Evolutionary conservation across 2,797 vertebrate species (phyloP).

Genomic region (Anas bernieri): DNA sequence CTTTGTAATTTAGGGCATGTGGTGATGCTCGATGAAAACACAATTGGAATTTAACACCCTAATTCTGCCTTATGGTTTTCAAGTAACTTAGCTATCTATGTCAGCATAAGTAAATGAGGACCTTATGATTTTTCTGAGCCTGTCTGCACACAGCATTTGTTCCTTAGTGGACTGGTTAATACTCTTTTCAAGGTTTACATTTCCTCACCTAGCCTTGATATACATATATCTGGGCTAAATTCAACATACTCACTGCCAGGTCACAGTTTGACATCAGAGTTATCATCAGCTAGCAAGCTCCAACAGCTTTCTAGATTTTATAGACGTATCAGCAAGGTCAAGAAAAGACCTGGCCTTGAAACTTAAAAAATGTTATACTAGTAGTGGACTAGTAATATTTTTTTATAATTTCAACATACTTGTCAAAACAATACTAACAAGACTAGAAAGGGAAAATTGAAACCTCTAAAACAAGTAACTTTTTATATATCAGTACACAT

Average conservation of each 20-base stretch:
- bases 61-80: background rate
- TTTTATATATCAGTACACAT: background rate
- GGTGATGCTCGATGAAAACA: background rate
- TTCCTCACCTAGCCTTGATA: background rate
- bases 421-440: background rate
- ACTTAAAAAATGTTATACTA: background rate
- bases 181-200: background rate
- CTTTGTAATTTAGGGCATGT: background rate
- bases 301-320: background rate
- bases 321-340: background rate
- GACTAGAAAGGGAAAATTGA: background rate
- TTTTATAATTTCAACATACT: background rate
- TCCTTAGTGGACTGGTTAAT: background rate
- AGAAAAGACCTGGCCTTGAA: background rate
- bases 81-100: background rate
- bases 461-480: background rate
- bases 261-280: background rate
- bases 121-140: fast-evolving
- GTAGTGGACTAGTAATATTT: background rate
- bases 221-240: background rate
- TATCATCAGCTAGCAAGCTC: background rate
- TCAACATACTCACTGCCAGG: background rate
- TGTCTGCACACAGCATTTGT: background rate
- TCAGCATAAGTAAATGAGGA: background rate
- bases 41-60: background rate